Evolutionary conservation across 2,888 invertebrate genomes (phyloP).

Genomic region (Microctonus hyperodae): DNA sequence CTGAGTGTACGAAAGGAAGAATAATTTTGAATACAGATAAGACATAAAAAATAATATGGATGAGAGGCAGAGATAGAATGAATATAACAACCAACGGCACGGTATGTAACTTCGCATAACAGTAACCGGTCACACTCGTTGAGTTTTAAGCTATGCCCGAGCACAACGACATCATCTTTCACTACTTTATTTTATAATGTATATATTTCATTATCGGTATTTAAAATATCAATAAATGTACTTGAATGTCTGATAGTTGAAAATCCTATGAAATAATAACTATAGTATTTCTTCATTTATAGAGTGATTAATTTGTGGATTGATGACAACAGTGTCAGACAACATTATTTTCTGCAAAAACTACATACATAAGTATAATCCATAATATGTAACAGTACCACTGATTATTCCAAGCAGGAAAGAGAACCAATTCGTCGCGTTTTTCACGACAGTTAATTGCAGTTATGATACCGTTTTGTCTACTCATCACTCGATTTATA

Average conservation of each 20-base stretch:
- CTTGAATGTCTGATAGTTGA: too few relatives aligned
- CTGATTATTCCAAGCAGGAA: not conserved
- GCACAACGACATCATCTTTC: conserved; percentile 40
- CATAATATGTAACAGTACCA: not conserved
- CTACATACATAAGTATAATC: not conserved
- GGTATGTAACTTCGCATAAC: conserved; percentile 55
- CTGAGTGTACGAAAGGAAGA: not conserved
- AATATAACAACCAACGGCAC: conserved; percentile 33
- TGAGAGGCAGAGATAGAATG: not conserved
- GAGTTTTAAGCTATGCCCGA: conserved; percentile 50
- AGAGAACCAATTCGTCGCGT: not conserved
- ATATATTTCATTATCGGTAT: not conserved
- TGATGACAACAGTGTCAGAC: too few relatives aligned
- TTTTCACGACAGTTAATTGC: not conserved
- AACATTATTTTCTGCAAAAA: too few relatives aligned
- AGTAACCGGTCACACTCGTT: conserved; percentile 62
- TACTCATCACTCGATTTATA: not conserved
- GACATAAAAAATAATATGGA: not conserved
- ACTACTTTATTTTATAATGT: conserved; percentile 18
- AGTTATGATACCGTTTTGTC: not conserved
- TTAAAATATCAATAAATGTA: not conserved
- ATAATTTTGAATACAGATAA: not conserved
- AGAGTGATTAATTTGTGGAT: too few relatives aligned
- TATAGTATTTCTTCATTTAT: too few relatives aligned
- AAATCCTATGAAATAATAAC: too few relatives aligned